Percentiles rank a stretch among this genome's conserved stretches.
phyloP scores from a whole-genome alignment of 1,140 invertebrate genomes.

The Pararge aegeria region DNA sequence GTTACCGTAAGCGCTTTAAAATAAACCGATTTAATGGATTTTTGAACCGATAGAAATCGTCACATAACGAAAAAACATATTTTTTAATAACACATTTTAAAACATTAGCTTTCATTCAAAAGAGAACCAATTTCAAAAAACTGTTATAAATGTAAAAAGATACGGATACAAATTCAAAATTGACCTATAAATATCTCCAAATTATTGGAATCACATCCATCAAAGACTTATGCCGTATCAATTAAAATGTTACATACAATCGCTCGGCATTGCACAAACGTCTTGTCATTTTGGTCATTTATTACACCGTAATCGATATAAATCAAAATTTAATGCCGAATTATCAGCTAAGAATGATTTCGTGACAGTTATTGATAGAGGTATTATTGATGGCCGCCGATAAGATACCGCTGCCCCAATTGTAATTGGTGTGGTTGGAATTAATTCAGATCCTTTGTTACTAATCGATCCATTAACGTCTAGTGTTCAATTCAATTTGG shows the following conservation, averaged over 20 bases:
- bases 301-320: slow-evolving; percentile 36
- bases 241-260: slow-evolving; percentile 17
- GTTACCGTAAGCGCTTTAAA: too few relatives aligned
- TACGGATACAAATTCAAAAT: too few relatives aligned
- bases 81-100: too few relatives aligned
- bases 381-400: slow-evolving; percentile 21
- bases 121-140: too few relatives aligned
- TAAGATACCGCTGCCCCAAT: slow-evolving; percentile 18
- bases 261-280: slow-evolving; percentile 13
- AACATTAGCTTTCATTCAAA: too few relatives aligned
- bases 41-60: too few relatives aligned
- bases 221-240: slow-evolving; percentile 23
- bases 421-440: slow-evolving; percentile 2
- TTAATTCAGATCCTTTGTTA: background rate
- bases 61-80: too few relatives aligned
- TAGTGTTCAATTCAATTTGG: background rate
- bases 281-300: slow-evolving; percentile 22
- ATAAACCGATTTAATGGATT: too few relatives aligned
- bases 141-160: too few relatives aligned
- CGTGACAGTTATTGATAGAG: slow-evolving; percentile 45
- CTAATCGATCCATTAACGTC: slow-evolving; percentile 3
- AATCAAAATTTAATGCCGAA: slow-evolving; percentile 50
- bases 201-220: background rate
- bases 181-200: too few relatives aligned
- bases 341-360: slow-evolving; percentile 46